Conservation (phyloP, 37 sponge, comb jelly and placozoan species). For the Hexactinellida sp. region DNA sequence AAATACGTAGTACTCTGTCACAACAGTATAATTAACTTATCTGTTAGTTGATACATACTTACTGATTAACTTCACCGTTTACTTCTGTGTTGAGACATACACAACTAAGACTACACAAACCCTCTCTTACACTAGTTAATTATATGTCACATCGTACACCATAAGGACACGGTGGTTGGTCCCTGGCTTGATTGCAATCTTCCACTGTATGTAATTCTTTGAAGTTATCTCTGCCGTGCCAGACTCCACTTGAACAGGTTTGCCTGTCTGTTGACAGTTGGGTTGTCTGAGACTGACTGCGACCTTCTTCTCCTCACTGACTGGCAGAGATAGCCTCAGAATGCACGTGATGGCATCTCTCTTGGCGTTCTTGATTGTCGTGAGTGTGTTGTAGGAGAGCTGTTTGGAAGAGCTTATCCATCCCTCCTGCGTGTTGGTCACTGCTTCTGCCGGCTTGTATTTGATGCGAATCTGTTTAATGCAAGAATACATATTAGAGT, state of each 20-base stretch:
- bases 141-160: neutral
- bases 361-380: neutral
- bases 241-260: neutral
- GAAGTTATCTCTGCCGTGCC: neutral
- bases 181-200: neutral
- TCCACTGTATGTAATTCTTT: slow-evolving; percentile 1
- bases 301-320: slow-evolving; percentile 1
- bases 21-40: too few relatives aligned
- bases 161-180: neutral
- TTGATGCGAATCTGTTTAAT: neutral
- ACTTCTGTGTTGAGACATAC: too few relatives aligned
- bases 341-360: neutral
- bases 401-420: slow-evolving; percentile 1
- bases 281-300: neutral
- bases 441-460: slow-evolving; percentile 1
- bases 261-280: neutral
- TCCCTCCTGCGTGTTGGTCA: slow-evolving; percentile 10
- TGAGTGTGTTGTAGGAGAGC: slow-evolving; percentile 8
- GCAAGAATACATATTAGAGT: neutral
- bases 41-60: too few relatives aligned
- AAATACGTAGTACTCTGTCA: too few relatives aligned
- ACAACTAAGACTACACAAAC: too few relatives aligned
- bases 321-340: slow-evolving; percentile 1
- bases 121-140: too few relatives aligned
- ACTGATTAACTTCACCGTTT: too few relatives aligned